Conservation (phyloP, 1,140 invertebrate species). For the Charaxes varanes region DNA sequence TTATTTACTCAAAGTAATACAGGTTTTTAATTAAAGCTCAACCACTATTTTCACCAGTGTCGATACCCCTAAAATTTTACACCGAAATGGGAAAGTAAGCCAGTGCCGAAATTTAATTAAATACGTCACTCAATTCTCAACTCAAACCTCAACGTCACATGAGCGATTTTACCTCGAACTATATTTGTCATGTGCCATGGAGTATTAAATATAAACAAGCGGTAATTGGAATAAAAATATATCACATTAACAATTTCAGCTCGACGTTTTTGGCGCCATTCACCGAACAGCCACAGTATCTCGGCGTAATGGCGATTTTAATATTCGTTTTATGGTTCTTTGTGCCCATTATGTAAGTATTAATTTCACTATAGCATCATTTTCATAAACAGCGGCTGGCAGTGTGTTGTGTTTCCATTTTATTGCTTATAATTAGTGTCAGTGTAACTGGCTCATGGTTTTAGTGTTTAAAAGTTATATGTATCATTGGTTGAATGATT, state of each 20-base stretch:
- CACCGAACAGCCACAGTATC: constrained; percentile 61
- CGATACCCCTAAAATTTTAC: constrained; percentile 5
- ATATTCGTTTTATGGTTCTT: constrained; percentile 71
- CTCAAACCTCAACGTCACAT: not conserved
- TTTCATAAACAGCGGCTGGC: constrained; percentile 20
- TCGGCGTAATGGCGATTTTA: constrained; percentile 65
- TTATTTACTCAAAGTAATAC: too few species aligned
- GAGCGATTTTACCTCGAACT: not conserved
- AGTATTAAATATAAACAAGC: constrained; percentile 12
- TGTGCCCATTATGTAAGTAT: constrained; percentile 66
- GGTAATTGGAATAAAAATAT: constrained; percentile 26
- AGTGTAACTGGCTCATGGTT: constrained; percentile 7
- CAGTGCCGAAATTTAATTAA: not conserved
- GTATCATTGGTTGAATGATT: constrained; percentile 4
- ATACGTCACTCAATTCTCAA: not conserved
- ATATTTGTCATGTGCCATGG: not conserved
- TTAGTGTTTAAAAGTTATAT: constrained; percentile 1
- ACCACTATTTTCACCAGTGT: too few species aligned
- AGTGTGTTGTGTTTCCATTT: constrained; percentile 12
- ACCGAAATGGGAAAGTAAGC: constrained; percentile 4
- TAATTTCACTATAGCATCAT: constrained; percentile 28
- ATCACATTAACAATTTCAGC: constrained; percentile 49
- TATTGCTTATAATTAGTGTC: constrained; percentile 16
- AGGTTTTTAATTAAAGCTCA: too few species aligned
- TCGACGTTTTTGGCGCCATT: constrained; percentile 65